Percentiles rank a stretch among this genome's conserved stretches.
These are phyloP conservation scores for Hemicordylus capensis DNA, from an alignment of 2,113 vertebrate genomes.

Conservation along the genomic window DNA sequence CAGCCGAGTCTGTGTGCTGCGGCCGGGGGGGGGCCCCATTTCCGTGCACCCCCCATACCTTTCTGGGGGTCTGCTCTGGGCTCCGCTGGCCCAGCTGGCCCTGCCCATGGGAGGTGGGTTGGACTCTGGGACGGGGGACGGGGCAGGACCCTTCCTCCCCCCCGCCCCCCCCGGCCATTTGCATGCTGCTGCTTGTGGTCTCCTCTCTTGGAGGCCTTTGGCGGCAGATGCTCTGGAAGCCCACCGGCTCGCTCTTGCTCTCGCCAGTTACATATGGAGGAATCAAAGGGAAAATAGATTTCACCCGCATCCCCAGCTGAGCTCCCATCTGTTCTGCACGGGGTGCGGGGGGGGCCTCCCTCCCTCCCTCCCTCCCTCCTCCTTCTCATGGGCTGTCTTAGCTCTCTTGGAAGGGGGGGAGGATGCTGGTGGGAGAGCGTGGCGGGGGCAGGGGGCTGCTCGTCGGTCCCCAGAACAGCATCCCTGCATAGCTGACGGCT, in stretches of 20 bases:
- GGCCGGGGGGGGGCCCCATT: no score
- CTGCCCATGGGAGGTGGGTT: no score
- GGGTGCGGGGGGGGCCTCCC: background rate
- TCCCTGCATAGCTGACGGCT: background rate
- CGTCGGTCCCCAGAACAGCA: background rate
- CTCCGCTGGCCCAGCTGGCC: no score
- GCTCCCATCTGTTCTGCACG: background rate
- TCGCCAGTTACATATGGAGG: background rate
- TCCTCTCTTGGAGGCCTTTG: background rate
- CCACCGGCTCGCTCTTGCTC: background rate
- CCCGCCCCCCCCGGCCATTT: background rate
- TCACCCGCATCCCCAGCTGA: background rate
- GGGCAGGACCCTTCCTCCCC: no score
- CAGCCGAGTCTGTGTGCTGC: no score
- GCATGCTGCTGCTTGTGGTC: no score
- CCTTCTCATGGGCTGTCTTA: background rate
- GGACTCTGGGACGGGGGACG: no score
- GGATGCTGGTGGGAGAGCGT: background rate
- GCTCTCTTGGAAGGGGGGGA: background rate
- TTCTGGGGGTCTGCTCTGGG: no score
- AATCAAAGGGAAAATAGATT: background rate
- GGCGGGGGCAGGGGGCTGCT: background rate
- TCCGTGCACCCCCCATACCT: no score
- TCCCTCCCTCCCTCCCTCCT: no score
- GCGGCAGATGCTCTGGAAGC: background rate